A percentile compares a stretch with the other conserved stretches of the same genome.
Evolutionary conservation across 2,113 vertebrate species (phyloP).

Genomic region (Gallinago paraguaiae): DNA sequence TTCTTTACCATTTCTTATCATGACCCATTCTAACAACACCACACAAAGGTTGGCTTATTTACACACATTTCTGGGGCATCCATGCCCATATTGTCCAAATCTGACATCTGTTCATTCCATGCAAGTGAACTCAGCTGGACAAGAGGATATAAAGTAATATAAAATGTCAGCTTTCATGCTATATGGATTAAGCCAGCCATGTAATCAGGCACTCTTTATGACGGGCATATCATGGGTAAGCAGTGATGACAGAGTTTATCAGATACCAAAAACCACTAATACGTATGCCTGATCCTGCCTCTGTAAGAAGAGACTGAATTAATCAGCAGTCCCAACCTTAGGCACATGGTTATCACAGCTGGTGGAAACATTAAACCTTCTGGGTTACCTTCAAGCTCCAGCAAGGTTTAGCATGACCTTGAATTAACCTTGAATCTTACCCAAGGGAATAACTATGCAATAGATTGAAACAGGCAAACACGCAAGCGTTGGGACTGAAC

Average conservation of each 20-base stretch:
- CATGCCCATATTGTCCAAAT: not conserved
- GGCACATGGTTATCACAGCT: not conserved
- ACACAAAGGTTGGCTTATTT: not conserved
- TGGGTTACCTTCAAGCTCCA: not conserved
- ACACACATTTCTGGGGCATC: not conserved
- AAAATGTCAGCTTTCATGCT: conserved; percentile 33
- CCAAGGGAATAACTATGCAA: not conserved
- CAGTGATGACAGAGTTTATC: conserved; percentile 24
- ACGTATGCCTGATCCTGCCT: not conserved
- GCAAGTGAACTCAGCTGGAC: conserved; percentile 39
- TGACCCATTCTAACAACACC: not conserved
- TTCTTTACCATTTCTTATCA: not conserved
- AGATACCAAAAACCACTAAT: not conserved
- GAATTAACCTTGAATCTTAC: conserved; percentile 6
- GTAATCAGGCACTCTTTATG: not conserved
- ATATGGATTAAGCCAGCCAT: not conserved
- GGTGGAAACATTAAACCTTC: not conserved
- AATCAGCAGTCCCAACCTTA: not conserved
- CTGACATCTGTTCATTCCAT: conserved; percentile 40
- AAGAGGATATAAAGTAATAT: not conserved
- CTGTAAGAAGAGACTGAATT: not conserved
- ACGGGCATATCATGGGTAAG: not conserved
- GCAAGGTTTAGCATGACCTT: not conserved
- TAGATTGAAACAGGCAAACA: not conserved
- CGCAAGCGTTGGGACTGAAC: not conserved